Evolutionary conservation across 2,113 vertebrate species (phyloP).

Genomic region (Caloenas nicobarica): DNA sequence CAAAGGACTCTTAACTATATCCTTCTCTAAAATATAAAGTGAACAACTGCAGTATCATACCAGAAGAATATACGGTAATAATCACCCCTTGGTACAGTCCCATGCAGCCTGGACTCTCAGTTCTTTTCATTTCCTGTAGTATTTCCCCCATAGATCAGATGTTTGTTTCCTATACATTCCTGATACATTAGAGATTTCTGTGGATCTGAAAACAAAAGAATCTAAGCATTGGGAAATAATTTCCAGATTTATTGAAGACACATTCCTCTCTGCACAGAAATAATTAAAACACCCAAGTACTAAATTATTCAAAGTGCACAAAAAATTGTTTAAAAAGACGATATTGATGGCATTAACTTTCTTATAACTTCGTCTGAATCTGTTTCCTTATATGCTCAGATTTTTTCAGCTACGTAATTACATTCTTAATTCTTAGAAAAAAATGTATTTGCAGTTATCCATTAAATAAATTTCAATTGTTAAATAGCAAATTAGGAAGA

Average conservation of each 20-base stretch:
- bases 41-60: background rate
- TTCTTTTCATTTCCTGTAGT: background rate
- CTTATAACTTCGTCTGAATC: slow-evolving; percentile 51
- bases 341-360: background rate
- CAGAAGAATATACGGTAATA: background rate
- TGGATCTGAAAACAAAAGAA: background rate
- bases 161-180: background rate
- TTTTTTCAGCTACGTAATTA: slow-evolving; percentile 58
- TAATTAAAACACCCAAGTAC: background rate
- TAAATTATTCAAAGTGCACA: slow-evolving; percentile 12
- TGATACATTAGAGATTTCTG: background rate
- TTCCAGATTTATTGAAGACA: background rate
- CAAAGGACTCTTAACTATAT: background rate
- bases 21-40: background rate
- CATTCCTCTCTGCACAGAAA: background rate
- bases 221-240: background rate
- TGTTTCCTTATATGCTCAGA: background rate
- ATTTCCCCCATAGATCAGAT: background rate
- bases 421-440: slow-evolving; percentile 22
- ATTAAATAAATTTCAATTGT: slow-evolving; percentile 23
- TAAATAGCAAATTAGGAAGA: slow-evolving; percentile 35
- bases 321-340: background rate
- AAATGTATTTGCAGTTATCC: background rate
- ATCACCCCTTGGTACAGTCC: background rate
- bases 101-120: background rate